phyloP scores from a whole-genome alignment of 2,113 vertebrate genomes.

The Equus quagga region DNA sequence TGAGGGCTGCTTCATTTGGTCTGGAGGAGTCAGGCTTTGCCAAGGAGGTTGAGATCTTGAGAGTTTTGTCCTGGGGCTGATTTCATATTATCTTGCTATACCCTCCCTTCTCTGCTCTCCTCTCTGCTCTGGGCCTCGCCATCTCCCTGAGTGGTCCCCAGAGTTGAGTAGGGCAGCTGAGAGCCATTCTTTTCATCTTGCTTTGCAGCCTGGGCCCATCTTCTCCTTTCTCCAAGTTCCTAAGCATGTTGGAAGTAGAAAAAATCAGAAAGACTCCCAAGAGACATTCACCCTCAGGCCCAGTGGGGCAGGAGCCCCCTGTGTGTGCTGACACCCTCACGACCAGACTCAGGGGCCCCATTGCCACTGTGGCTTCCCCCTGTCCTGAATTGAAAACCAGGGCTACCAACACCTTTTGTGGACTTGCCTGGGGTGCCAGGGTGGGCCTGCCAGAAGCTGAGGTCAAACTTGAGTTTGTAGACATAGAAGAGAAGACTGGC shows the following conservation, averaged over 20 bases:
- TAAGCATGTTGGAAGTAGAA: constrained; percentile 3
- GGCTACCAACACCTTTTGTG: background rate
- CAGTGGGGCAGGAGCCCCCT: background rate
- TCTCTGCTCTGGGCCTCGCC: background rate
- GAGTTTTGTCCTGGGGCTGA: background rate
- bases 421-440: background rate
- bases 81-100: accelerated
- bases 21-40: background rate
- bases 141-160: background rate
- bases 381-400: background rate
- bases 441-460: background rate
- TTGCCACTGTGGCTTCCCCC: background rate
- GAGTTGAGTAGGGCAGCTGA: background rate
- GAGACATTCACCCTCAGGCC: background rate
- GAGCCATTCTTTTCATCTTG: constrained; percentile 27
- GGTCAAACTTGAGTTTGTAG: constrained; percentile 51
- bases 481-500: background rate
- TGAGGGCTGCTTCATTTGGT: accelerated
- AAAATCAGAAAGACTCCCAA: background rate
- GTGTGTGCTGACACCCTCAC: background rate
- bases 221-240: constrained; percentile 28
- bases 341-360: background rate
- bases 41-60: background rate
- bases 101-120: background rate
- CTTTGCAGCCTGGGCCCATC: constrained; percentile 41